Evolutionary conservation across 1,140 invertebrate genomes (phyloP).

Genomic region (Euglossa dilemma): DNA sequence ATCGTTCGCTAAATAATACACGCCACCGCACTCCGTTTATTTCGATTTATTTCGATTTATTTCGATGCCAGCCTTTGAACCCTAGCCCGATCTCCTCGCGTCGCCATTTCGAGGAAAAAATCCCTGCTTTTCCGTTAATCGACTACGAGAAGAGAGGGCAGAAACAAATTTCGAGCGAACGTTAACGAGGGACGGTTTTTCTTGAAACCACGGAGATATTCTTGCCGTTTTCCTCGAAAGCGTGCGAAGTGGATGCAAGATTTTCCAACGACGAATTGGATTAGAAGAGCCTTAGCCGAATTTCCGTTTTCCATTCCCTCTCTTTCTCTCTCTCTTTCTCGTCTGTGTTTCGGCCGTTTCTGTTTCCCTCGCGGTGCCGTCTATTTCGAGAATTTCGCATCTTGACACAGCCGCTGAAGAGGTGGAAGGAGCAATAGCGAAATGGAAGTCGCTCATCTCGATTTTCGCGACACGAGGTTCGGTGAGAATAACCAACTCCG

Average conservation of each 20-base stretch:
- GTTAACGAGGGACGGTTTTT: too few relatives aligned
- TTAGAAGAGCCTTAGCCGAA: conserved; percentile 37
- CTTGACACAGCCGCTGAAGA: conserved; percentile 19
- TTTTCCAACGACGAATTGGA: conserved; percentile 11
- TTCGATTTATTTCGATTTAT: conserved; percentile 40
- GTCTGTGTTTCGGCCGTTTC: conserved; percentile 13
- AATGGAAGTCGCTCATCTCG: conserved; percentile 22
- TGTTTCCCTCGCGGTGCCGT: not conserved
- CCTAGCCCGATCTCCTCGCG: conserved; percentile 37
- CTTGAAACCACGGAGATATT: too few relatives aligned
- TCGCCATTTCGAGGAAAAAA: not conserved
- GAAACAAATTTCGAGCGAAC: too few relatives aligned
- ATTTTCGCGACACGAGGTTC: conserved; percentile 26
- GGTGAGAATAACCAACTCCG: conserved; percentile 5
- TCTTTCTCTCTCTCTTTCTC: not conserved
- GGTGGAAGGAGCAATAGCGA: conserved; percentile 16
- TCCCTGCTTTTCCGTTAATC: too few relatives aligned
- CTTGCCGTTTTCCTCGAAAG: too few relatives aligned
- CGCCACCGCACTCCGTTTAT: conserved; percentile 9
- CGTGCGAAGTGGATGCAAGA: not conserved
- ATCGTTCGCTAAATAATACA: conserved; percentile 36
- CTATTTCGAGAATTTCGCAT: conserved; percentile 39
- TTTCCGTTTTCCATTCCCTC: conserved; percentile 28
- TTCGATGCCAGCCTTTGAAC: conserved; percentile 43
- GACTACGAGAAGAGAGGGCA: too few relatives aligned